A percentile compares a stretch with the other conserved stretches of the same genome.
phyloP scores from a whole-genome alignment of 2,797 vertebrate genomes.

The Buphagus erythrorhynchus region DNA sequence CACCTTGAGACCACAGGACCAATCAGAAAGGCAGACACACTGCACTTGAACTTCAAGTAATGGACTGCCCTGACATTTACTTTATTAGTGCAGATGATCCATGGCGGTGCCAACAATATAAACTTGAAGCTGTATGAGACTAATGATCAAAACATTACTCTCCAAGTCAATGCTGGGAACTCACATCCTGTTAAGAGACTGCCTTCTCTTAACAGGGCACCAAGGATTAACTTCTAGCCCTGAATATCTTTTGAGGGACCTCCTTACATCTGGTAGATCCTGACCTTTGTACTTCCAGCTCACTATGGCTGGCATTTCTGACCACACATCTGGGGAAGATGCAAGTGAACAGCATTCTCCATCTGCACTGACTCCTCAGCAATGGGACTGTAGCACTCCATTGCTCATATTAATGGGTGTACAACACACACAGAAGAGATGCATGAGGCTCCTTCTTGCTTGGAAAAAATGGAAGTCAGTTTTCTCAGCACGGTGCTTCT shows the following conservation, averaged over 20 bases:
- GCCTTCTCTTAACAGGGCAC: neutral
- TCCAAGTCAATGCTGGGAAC: neutral
- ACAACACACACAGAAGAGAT: neutral
- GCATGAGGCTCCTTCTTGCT: neutral
- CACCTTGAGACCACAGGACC: neutral
- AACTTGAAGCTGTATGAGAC: neutral
- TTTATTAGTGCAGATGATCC: neutral
- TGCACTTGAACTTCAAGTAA: neutral
- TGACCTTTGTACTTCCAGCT: neutral
- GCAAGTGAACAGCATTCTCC: neutral
- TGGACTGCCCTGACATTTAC: no score
- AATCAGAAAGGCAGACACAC: fast-evolving
- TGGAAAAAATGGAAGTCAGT: neutral
- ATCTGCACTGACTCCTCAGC: fast-evolving
- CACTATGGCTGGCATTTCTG: neutral
- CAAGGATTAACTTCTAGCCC: neutral
- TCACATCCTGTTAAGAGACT: neutral
- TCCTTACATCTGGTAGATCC: neutral
- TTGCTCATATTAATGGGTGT: neutral
- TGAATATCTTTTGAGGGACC: neutral
- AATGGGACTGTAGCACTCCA: neutral
- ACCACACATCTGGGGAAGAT: neutral
- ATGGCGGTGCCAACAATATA: neutral
- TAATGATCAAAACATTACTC: neutral
- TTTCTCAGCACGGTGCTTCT: neutral